Conservation (phyloP, 2,888 invertebrate genomes). For the Hypomecis punctinalis region DNA sequence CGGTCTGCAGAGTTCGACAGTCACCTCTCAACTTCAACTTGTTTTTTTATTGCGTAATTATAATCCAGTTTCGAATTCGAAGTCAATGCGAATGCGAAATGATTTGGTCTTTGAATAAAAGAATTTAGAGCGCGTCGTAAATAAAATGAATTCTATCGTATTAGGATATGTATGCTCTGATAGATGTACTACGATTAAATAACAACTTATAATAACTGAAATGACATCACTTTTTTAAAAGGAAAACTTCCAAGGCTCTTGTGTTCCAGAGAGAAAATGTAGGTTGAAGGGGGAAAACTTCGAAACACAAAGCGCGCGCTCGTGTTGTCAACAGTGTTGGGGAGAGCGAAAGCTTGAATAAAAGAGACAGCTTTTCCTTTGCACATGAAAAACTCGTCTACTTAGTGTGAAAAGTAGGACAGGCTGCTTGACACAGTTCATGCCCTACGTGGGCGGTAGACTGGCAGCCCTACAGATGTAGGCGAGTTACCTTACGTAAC, state of each 20-base stretch:
- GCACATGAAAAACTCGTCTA: slow-evolving; percentile 56
- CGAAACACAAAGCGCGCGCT: slow-evolving; percentile 8
- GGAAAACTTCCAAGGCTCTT: neutral
- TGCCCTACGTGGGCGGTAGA: slow-evolving; percentile 73
- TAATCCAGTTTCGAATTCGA: slow-evolving; percentile 1
- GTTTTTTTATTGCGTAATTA: slow-evolving; percentile 10
- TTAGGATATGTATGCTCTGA: no score
- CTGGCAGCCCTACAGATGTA: slow-evolving; percentile 73
- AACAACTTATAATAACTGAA: neutral
- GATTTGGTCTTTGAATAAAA: no score
- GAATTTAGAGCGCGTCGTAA: no score
- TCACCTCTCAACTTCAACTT: slow-evolving; percentile 9
- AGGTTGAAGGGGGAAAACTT: slow-evolving; percentile 9
- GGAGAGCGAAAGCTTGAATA: slow-evolving; percentile 12
- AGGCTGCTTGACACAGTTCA: slow-evolving; percentile 77
- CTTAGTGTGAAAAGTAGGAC: slow-evolving; percentile 72
- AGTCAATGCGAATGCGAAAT: neutral
- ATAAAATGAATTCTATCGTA: no score
- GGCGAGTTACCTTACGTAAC: slow-evolving; percentile 76
- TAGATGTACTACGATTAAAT: neutral
- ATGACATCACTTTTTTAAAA: neutral
- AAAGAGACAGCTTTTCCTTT: slow-evolving; percentile 43
- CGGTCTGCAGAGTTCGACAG: slow-evolving; percentile 22
- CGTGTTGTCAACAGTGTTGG: slow-evolving; percentile 4
- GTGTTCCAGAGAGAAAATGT: neutral